Base-by-base conservation (phyloP, 2,888 invertebrate species). In the Lasioglossum zephyrum region DNA sequence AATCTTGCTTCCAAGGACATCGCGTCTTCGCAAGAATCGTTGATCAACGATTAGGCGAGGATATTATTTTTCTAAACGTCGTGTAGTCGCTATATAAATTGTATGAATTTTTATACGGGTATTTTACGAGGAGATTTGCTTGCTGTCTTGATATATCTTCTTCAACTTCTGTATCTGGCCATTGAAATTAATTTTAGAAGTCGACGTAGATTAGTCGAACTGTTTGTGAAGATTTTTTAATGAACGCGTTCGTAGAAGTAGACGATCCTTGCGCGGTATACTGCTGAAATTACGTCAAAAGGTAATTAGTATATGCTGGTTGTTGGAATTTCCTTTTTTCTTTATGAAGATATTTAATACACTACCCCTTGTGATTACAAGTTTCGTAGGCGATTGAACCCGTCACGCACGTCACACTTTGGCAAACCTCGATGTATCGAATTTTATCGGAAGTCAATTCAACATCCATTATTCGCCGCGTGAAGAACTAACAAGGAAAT, bases 21-120 rank as follows among this genome's bases (percentile, higher is more conserved):
- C 60, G 77, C 85, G 73, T 93, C 93, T n/a, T 93, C 94, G 31
- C 90, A 92, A 82, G 93, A 93, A 85, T 94, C 94, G 16, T 85
- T 92, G 41, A 83, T 85, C 47, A 88, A 81, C 36, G 89, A 91
- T 74, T 91, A 90, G 86, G 31, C 78, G 74, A 63, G 13, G 81
- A 47, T 36, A 57, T 4, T 39, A 70, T 41, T 39, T 41, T 39
- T 73, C 22, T 53, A 75, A 18, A 66, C 44, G 11, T n/a, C n/a
- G 22, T 6, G 49, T 85, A 81, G 70, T 18, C 60, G 13, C 36
- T 57, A 16, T 47, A 36, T 66, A 73, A 78, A 74, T 73, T 36
- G 13, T 77, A 63, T 57, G n/a, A 53, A 41, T n/a, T 57, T 41
- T 74, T 79, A 41, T 63, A n/a, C 31, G 36, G n/a, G 22, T 47